phyloP scores from a whole-genome alignment of 2,888 invertebrate genomes.

The Siphlonurus alternatus region DNA sequence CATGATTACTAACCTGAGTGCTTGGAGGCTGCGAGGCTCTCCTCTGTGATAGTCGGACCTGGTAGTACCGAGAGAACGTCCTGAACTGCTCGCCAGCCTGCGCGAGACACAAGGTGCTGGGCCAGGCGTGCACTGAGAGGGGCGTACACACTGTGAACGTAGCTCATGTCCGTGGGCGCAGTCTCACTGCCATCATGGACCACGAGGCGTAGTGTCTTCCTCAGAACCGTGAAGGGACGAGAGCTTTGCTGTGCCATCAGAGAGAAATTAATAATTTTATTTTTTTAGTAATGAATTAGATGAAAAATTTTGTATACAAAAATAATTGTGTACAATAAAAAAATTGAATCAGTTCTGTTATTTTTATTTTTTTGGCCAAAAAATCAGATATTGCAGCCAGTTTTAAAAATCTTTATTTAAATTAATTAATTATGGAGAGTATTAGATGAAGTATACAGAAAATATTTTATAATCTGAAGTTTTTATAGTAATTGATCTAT shows the following conservation, averaged over 20 bases:
- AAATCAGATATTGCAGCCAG: too few relatives aligned
- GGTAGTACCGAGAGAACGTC: slow-evolving; percentile 72
- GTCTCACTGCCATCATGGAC: slow-evolving; percentile 77
- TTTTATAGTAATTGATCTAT: too few relatives aligned
- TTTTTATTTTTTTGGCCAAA: too few relatives aligned
- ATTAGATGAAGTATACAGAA: too few relatives aligned
- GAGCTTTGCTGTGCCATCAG: slow-evolving; percentile 10
- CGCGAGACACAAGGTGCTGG: slow-evolving; percentile 45
- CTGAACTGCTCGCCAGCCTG: slow-evolving; percentile 47
- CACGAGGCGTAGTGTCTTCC: slow-evolving; percentile 56
- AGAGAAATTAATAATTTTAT: slow-evolving; percentile 2
- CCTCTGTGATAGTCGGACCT: slow-evolving; percentile 41
- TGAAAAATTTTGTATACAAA: background rate
- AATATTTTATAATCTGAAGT: too few relatives aligned
- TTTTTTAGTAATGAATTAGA: background rate
- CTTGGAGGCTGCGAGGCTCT: background rate
- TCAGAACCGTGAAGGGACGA: slow-evolving; percentile 24
- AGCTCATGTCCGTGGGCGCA: slow-evolving; percentile 72
- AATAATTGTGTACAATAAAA: background rate
- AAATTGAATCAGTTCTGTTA: background rate
- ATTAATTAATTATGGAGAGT: too few relatives aligned
- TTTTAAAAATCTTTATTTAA: too few relatives aligned
- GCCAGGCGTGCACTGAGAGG: slow-evolving; percentile 78
- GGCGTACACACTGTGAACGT: slow-evolving; percentile 85
- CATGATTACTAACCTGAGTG: too few relatives aligned